These are phyloP conservation scores for Onthophagus taurus DNA, from an alignment of 1,140 invertebrate genomes.

Conservation along the genomic window DNA sequence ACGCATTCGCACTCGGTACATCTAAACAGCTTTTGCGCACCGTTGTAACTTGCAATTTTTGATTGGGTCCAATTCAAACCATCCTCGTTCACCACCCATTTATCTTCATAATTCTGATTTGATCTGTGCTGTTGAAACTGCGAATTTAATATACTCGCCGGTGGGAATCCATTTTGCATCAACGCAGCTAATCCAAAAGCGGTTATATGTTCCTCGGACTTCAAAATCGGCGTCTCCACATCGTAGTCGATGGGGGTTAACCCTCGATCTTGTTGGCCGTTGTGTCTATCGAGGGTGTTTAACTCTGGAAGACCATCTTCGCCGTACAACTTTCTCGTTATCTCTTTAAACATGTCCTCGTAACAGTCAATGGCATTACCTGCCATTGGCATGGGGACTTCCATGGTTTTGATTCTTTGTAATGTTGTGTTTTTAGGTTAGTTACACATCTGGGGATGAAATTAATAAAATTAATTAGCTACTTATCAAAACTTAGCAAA, in stretches of 20 bases:
- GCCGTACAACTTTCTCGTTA: slow-evolving; percentile 80
- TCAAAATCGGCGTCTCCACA: slow-evolving; percentile 42
- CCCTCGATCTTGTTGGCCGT: slow-evolving; percentile 34
- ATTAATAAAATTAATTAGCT: no score
- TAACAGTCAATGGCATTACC: slow-evolving; percentile 50
- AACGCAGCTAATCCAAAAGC: slow-evolving; percentile 59
- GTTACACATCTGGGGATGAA: no score
- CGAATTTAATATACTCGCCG: slow-evolving; percentile 46
- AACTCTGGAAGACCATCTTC: slow-evolving; percentile 58
- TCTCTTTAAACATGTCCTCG: slow-evolving; percentile 77
- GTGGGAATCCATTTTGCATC: slow-evolving; percentile 62
- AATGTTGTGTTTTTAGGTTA: no score
- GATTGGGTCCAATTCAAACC: slow-evolving; percentile 58
- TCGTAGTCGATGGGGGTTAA: slow-evolving; percentile 39
- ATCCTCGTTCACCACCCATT: slow-evolving; percentile 60
- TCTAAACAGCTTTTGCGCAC: slow-evolving; percentile 60
- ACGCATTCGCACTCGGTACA: slow-evolving; percentile 71
- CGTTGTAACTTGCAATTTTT: slow-evolving; percentile 62
- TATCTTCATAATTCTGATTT: slow-evolving; percentile 47
- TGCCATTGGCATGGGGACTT: slow-evolving; percentile 42
- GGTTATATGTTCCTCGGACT: slow-evolving; percentile 54
- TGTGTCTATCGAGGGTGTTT: slow-evolving; percentile 35
- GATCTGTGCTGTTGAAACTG: slow-evolving; percentile 42
- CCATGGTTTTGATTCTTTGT: slow-evolving; percentile 28
- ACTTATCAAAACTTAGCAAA: background rate